Evolutionary conservation across 2,113 vertebrate species (phyloP).

Genomic region (Polypterus bichir): DNA sequence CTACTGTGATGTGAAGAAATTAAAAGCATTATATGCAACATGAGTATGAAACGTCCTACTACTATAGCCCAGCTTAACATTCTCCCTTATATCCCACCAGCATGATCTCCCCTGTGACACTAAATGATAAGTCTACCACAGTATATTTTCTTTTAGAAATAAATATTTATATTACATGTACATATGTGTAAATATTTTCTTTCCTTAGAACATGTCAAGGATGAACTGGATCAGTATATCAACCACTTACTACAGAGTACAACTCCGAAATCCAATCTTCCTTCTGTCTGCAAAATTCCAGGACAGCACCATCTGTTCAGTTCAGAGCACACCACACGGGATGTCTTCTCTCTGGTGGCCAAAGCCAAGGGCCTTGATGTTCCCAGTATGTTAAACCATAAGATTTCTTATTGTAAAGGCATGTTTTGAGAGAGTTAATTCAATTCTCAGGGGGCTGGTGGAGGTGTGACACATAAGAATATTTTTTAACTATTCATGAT

Average conservation of each 20-base stretch:
- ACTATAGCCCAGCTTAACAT: neutral
- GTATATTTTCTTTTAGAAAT: no score
- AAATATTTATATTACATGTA: neutral
- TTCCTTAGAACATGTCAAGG: constrained; percentile 45
- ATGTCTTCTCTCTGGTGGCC: constrained; percentile 88
- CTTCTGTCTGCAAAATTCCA: constrained; percentile 57
- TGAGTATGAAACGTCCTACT: no score
- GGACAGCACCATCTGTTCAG: constrained; percentile 71
- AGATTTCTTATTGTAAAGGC: no score
- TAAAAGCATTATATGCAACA: no score
- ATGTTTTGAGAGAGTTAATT: no score
- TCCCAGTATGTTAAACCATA: constrained; percentile 57
- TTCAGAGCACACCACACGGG: constrained; percentile 76
- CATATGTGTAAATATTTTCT: neutral
- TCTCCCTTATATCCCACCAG: neutral
- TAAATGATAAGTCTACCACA: neutral
- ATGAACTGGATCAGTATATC: constrained; percentile 82
- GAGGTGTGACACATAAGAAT: no score
- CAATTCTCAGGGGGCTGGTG: no score
- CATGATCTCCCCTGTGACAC: neutral
- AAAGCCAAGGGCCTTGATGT: constrained; percentile 76
- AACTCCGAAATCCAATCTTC: constrained; percentile 61
- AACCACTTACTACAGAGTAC: constrained; percentile 75
- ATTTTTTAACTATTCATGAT: no score
- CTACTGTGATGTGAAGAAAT: no score